Conservation (phyloP, 1,140 invertebrate species). For the Steinernema feltiae region DNA sequence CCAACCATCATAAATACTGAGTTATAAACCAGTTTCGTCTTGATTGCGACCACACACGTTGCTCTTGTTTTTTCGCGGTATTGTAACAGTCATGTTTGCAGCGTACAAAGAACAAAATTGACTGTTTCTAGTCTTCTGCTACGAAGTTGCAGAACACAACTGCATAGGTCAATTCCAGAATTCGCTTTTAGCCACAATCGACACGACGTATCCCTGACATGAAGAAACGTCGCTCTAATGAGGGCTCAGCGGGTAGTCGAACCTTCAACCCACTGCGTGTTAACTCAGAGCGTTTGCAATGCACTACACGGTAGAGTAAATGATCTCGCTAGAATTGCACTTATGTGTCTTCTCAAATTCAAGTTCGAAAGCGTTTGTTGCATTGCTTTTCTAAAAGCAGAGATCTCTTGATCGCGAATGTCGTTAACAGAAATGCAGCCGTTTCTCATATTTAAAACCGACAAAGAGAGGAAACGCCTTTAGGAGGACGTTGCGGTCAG, state of each 20-base stretch:
- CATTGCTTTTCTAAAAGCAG: too few species aligned
- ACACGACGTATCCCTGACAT: not conserved
- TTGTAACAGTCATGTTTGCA: not conserved
- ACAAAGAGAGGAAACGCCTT: too few species aligned
- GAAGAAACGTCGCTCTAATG: constrained; percentile 2
- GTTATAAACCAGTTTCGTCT: too few species aligned
- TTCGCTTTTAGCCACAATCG: not conserved
- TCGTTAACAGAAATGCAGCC: too few species aligned
- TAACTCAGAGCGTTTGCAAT: not conserved
- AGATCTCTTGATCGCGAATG: too few species aligned
- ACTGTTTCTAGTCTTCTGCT: not conserved
- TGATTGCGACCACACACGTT: too few species aligned
- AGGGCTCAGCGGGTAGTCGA: not conserved
- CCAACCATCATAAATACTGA: too few species aligned
- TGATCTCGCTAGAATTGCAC: not conserved
- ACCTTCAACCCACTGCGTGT: not conserved
- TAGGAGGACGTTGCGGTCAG: too few species aligned
- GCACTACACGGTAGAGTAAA: not conserved
- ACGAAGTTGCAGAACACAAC: not conserved
- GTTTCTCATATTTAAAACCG: too few species aligned
- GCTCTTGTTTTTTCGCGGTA: too few species aligned
- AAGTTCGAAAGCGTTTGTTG: too few species aligned
- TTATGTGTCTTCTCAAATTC: too few species aligned
- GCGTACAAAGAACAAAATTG: not conserved
- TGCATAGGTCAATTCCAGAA: not conserved